phyloP scores from a whole-genome alignment of 2,888 invertebrate species.

The Lasioglossum villosulum region DNA sequence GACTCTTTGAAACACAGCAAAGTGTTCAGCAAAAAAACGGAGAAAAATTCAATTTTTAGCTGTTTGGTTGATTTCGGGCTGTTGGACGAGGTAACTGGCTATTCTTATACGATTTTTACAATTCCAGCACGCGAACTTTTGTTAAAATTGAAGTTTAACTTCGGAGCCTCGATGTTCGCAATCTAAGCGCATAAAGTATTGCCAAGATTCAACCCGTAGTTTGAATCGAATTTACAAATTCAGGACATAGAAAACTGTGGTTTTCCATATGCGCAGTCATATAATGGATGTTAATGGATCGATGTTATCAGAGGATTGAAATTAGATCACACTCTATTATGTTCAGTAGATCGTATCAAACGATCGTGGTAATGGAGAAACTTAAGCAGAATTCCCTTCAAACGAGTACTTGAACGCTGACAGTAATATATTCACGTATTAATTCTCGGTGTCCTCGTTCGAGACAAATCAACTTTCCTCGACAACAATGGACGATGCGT shows the following conservation, averaged over 20 bases:
- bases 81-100: not conserved
- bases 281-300: not conserved
- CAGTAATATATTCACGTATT: slow-evolving; percentile 30
- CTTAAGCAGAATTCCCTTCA: not conserved
- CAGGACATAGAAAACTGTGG: not conserved
- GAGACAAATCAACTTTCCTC: slow-evolving; percentile 40
- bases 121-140: not conserved
- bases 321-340: not conserved
- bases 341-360: not conserved
- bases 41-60: not conserved
- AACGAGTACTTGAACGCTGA: slow-evolving; percentile 5
- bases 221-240: not conserved
- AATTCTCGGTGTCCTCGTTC: slow-evolving; percentile 32
- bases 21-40: not conserved
- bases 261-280: not conserved
- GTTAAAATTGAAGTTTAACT: not conserved
- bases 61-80: no score
- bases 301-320: not conserved
- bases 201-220: no score
- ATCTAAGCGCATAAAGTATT: no score
- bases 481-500: slow-evolving; percentile 35
- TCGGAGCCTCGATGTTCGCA: no score
- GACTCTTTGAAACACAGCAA: not conserved
- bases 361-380: not conserved
- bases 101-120: not conserved